These are phyloP conservation scores for Oreochromis niloticus DNA, from an alignment of 2,113 vertebrate genomes.

Conservation along the genomic window DNA sequence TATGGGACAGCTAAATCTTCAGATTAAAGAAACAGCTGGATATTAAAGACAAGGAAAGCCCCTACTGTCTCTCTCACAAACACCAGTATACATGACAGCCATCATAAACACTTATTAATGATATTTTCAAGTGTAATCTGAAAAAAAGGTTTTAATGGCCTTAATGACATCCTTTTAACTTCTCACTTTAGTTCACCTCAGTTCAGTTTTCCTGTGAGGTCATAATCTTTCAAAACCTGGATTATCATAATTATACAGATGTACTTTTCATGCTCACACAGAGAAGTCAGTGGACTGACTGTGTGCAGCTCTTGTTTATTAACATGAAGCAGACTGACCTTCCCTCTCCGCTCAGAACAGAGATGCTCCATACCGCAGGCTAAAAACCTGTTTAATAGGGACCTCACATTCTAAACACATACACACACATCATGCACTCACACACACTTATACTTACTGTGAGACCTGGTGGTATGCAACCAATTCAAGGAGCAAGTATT, in stretches of 20 bases:
- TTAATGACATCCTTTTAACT: background rate
- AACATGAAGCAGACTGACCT: background rate
- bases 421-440: background rate
- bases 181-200: background rate
- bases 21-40: slow-evolving; percentile 56
- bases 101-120: background rate
- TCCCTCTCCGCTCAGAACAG: background rate
- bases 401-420: background rate
- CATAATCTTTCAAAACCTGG: background rate
- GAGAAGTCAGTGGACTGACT: background rate
- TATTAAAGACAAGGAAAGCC: slow-evolving; percentile 12
- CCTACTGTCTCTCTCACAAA: background rate
- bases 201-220: background rate
- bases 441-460: background rate
- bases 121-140: background rate
- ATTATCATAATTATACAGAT: background rate
- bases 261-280: background rate
- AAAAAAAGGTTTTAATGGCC: background rate
- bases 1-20: slow-evolving; percentile 44
- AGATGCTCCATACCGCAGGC: background rate
- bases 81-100: background rate
- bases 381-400: background rate
- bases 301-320: background rate
- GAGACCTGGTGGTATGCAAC: background rate
- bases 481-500: background rate